Base-by-base conservation (phyloP, 2,888 invertebrate genomes). In the Rhyacophila evoluta region DNA sequence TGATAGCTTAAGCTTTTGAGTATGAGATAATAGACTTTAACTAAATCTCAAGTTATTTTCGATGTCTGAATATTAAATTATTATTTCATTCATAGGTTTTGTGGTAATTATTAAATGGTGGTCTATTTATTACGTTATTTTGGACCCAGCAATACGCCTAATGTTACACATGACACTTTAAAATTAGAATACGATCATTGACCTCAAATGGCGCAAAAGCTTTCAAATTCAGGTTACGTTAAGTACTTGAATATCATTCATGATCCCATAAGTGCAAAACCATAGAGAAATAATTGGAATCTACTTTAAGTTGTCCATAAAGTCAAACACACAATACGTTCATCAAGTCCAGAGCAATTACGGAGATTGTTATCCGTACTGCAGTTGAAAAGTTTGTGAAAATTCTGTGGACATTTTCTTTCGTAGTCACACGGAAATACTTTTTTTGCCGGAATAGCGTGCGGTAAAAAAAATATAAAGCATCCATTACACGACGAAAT, bases 341-440 rank as follows among this genome's bases (percentile, higher is more conserved):
- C 55, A 55, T 55, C 55, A 55, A 55, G 55, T 55, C 55, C 55
- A 55, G 55, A 8, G 55, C 19, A 55, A 55, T 55, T 55, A 55
- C 55, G 55, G 15, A 11, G 69, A 69, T 69, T 69, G 69, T 69
- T 69, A 69, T 69, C 69, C 29, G 69, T 69, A 69, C n/a, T 69
- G 69, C 69, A 69, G 69, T 33, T 33, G 29, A 69, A 33, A 29
- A 29, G 29, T 69, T 12, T 15, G n/a, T 69, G 69, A 19, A 69
- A 28, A 69, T 15, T 69, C 28, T 55, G 55, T 55, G 55, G 55
- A 55, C 55, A 55, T 69, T 29, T 69, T 33, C 69, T 69, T 69
- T 69, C 28, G 28, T 69, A 28, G 55, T 55, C 55, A 55, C 55
- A 55, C 55, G 55, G 55, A 55, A 55, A 25, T 55, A 19, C 10